Conservation (phyloP, 2,113 vertebrate species). For the human region DNA sequence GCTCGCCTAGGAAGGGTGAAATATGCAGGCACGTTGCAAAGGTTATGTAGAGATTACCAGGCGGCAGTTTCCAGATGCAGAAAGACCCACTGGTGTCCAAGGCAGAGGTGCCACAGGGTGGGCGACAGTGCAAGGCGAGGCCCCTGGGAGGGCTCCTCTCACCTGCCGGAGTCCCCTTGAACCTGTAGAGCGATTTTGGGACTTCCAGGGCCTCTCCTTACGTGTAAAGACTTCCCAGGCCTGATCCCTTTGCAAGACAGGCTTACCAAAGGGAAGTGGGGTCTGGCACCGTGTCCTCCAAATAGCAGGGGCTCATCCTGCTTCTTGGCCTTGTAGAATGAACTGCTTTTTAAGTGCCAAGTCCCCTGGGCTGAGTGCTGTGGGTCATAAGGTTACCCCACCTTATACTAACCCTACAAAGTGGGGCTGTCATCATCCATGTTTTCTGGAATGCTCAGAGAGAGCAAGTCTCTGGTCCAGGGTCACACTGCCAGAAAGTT, state of each 20-base stretch:
- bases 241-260: neutral
- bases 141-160: neutral
- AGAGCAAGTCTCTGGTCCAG: accelerated
- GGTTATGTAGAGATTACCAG: conserved; percentile 86
- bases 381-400: no score
- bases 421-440: neutral
- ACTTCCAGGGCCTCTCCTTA: neutral
- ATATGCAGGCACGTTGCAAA: conserved; percentile 85
- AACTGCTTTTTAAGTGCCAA: neutral
- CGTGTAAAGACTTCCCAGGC: neutral
- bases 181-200: neutral
- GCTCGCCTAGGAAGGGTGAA: conserved; percentile 86
- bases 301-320: accelerated
- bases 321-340: neutral
- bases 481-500: neutral
- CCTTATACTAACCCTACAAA: neutral
- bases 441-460: neutral
- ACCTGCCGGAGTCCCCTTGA: conserved; percentile 31
- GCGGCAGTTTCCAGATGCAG: conserved; percentile 64
- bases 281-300: neutral
- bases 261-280: neutral
- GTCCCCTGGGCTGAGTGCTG: no score
- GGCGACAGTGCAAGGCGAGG: accelerated
- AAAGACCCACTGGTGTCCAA: conserved; percentile 54
- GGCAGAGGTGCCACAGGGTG: accelerated